Evolutionary conservation across 2,113 vertebrate genomes (phyloP).

Genomic region (Nematolebias whitei): DNA sequence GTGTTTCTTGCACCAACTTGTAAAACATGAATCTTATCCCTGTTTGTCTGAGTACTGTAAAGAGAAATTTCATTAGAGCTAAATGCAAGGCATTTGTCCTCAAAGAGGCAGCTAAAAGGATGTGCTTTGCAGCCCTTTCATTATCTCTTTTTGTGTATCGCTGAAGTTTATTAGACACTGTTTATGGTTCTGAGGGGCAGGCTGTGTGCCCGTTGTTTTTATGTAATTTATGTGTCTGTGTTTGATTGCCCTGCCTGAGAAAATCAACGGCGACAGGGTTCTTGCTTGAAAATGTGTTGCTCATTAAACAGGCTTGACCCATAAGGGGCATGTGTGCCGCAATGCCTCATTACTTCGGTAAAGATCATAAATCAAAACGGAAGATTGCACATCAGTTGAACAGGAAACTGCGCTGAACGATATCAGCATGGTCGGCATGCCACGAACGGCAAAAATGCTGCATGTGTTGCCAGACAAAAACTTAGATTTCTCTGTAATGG

Average conservation of each 20-base stretch:
- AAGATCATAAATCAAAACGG: slow-evolving; percentile 30
- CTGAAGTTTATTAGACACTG: slow-evolving; percentile 32
- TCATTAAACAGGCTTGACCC: slow-evolving; percentile 57
- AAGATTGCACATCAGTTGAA: background rate
- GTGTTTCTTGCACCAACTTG: too few relatives aligned
- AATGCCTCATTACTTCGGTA: slow-evolving; percentile 27
- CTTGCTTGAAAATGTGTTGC: slow-evolving; percentile 32
- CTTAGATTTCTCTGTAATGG: too few relatives aligned
- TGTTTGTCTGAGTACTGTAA: too few relatives aligned
- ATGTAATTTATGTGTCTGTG: slow-evolving; percentile 24
- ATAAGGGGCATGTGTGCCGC: slow-evolving; percentile 28
- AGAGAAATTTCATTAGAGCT: slow-evolving; percentile 9
- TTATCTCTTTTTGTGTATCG: slow-evolving; percentile 7
- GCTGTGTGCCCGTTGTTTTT: background rate
- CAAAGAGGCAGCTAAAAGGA: background rate
- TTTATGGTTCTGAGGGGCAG: slow-evolving; percentile 16
- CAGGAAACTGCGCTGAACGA: background rate
- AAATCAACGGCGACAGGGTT: slow-evolving; percentile 19
- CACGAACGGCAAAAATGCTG: background rate
- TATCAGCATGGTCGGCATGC: background rate
- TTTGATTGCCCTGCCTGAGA: slow-evolving; percentile 15
- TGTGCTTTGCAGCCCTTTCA: background rate
- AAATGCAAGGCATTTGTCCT: slow-evolving; percentile 13
- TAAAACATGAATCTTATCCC: too few relatives aligned
- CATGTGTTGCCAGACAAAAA: too few relatives aligned